Conservation (phyloP, 2,888 invertebrate species). For the Sabellastarte sp. region DNA sequence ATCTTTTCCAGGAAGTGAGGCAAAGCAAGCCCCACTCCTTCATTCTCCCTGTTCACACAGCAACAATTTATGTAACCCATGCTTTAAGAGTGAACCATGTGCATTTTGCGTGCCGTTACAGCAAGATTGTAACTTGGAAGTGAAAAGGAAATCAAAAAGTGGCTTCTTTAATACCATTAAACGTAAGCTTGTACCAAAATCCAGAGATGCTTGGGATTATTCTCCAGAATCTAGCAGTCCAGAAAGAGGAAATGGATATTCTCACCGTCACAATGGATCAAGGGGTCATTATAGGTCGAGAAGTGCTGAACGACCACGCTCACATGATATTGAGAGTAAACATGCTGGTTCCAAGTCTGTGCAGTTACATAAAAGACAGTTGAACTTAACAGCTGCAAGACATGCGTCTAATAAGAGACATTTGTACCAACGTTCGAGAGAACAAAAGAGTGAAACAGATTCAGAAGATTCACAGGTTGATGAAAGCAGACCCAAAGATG, state of each 20-base stretch:
- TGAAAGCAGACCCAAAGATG: not conserved
- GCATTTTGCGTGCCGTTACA: not conserved
- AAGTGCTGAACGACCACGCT: not conserved
- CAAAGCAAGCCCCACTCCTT: not conserved
- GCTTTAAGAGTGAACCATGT: not conserved
- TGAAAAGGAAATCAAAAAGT: conserved; percentile 12
- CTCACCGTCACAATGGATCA: not conserved
- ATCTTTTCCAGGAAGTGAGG: not conserved
- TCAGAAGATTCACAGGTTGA: not conserved
- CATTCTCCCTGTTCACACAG: conserved; percentile 1
- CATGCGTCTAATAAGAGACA: no score
- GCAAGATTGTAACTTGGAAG: not conserved
- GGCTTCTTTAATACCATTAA: conserved; percentile 23
- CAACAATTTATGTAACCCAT: not conserved
- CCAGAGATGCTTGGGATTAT: not conserved
- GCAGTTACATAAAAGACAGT: not conserved
- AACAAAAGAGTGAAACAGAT: not conserved
- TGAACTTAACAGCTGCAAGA: not conserved
- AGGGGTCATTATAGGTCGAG: not conserved
- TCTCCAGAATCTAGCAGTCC: not conserved
- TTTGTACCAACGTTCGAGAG: not conserved
- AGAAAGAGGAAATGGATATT: not conserved
- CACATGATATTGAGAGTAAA: not conserved
- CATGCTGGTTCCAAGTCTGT: not conserved
- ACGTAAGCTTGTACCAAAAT: conserved; percentile 11